Evolutionary conservation across 2,888 invertebrate genomes (phyloP).

Genomic region (Drosophila tripunctata): DNA sequence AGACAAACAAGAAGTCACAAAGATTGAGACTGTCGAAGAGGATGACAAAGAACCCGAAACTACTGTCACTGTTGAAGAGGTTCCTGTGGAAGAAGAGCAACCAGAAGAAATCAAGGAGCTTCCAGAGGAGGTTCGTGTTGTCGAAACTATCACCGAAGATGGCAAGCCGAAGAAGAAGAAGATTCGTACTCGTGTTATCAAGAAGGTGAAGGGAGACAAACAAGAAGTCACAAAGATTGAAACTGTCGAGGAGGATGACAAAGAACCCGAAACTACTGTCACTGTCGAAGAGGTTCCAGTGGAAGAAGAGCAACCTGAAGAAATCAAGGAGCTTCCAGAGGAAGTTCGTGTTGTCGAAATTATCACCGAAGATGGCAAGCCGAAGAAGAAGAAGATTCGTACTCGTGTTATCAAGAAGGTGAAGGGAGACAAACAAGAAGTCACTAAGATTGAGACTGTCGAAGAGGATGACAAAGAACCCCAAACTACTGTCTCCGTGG

Average conservation of each 20-base stretch:
- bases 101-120: slow-evolving; percentile 20
- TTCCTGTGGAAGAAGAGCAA: slow-evolving; percentile 13
- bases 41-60: slow-evolving; percentile 23
- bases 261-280: slow-evolving; percentile 17
- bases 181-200: slow-evolving; percentile 24
- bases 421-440: slow-evolving; percentile 41
- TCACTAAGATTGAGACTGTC: slow-evolving; percentile 33
- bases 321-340: slow-evolving; percentile 19
- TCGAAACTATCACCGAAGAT: slow-evolving; percentile 18
- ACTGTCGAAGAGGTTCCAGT: slow-evolving; percentile 15
- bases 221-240: slow-evolving; percentile 34
- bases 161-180: slow-evolving; percentile 25
- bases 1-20: slow-evolving; percentile 24
- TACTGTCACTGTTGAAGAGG: slow-evolving; percentile 19
- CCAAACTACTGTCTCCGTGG: slow-evolving; percentile 31
- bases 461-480: slow-evolving; percentile 35
- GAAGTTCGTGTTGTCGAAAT: slow-evolving; percentile 18
- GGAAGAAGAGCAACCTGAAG: slow-evolving; percentile 6
- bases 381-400: slow-evolving; percentile 26
- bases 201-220: slow-evolving; percentile 25
- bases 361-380: slow-evolving; percentile 11
- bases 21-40: slow-evolving; percentile 26
- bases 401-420: slow-evolving; percentile 45
- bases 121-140: slow-evolving; percentile 20
- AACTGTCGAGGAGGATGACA: slow-evolving; percentile 27